Evolutionary conservation across 2,113 vertebrate genomes (phyloP).

Genomic region (Himantopus leucocephalus): DNA sequence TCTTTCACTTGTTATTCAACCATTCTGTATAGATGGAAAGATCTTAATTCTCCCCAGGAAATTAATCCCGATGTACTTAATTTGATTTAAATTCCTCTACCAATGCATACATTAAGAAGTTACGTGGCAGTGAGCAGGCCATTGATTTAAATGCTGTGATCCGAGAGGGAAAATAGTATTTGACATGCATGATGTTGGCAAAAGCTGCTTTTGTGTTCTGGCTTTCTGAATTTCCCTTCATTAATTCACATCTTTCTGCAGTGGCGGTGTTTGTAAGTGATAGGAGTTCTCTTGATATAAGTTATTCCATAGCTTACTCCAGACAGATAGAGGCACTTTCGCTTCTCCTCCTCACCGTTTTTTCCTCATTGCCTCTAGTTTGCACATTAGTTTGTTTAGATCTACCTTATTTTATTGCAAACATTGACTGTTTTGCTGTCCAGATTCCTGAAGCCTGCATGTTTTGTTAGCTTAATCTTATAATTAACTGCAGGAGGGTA

Average conservation of each 20-base stretch:
- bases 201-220: background rate
- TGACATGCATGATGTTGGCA: background rate
- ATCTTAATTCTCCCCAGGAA: slow-evolving; percentile 19
- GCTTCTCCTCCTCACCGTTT: background rate
- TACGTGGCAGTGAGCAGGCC: background rate
- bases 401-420: background rate
- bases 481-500: background rate
- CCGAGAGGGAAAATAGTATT: background rate
- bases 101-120: background rate
- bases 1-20: background rate
- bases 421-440: background rate
- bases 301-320: background rate
- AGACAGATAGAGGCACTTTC: background rate
- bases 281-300: background rate
- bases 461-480: background rate
- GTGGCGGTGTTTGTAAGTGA: background rate
- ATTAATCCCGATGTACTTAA: slow-evolving; percentile 10
- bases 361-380: background rate
- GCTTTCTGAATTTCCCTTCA: background rate
- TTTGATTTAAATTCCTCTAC: slow-evolving; percentile 17
- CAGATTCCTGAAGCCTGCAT: background rate
- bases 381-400: background rate
- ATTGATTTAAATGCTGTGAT: background rate
- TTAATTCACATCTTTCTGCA: background rate
- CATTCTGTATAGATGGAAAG: background rate